These are phyloP conservation scores for Morinoia aosen DNA, from an alignment of 2,888 invertebrate species.

Conservation along the genomic window DNA sequence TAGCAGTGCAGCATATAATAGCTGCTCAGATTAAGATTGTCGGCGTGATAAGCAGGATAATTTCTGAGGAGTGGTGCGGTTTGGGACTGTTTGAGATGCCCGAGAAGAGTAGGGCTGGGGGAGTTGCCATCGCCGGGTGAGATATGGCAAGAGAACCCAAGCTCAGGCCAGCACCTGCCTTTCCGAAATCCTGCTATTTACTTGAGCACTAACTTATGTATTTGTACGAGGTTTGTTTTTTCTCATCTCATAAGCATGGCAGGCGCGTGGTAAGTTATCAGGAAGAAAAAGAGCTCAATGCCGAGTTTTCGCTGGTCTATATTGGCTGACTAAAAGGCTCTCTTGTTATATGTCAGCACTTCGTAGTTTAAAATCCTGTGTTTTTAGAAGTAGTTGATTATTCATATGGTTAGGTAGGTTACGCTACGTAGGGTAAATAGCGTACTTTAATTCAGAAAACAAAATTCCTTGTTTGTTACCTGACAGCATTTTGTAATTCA, in stretches of 20 bases:
- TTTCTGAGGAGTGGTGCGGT: constrained; percentile 24
- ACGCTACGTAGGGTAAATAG: no score
- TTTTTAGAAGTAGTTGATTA: no score
- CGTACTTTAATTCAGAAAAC: no score
- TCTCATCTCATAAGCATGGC: background rate
- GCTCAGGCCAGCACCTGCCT: background rate
- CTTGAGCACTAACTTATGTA: background rate
- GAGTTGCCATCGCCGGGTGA: background rate
- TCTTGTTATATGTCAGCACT: no score
- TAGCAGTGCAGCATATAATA: constrained; percentile 12
- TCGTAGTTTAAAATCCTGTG: no score
- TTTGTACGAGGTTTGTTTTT: background rate
- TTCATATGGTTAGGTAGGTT: no score
- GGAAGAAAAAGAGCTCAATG: no score
- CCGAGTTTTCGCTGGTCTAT: no score
- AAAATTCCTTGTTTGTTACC: no score
- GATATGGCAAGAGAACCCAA: background rate
- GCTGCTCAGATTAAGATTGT: constrained; percentile 12
- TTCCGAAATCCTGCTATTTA: background rate
- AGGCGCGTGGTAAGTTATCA: background rate
- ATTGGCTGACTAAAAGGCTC: no score
- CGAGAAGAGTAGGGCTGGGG: background rate
- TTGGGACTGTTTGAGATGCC: background rate
- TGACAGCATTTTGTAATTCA: no score
- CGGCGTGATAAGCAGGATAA: constrained; percentile 36